phyloP scores from a whole-genome alignment of 2,113 vertebrate species.

The Dromas ardeola region DNA sequence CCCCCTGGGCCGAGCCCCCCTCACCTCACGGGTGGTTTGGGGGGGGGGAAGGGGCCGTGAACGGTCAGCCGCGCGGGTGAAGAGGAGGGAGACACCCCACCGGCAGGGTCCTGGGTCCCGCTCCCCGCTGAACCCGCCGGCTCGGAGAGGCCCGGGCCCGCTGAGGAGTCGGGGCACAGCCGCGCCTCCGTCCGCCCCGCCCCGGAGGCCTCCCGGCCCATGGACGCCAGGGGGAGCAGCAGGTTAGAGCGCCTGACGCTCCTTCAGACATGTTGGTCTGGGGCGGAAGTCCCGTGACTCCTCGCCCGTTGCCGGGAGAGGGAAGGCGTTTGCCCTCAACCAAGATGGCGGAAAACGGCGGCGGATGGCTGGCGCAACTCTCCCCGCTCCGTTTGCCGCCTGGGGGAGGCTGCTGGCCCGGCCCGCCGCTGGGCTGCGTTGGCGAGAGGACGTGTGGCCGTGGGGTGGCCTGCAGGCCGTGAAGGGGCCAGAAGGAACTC shows the following conservation, averaged over 20 bases:
- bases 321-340: neutral
- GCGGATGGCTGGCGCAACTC: accelerated
- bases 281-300: neutral
- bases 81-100: no score
- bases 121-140: constrained; percentile 63
- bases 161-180: constrained; percentile 75
- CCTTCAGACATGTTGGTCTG: neutral
- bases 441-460: accelerated
- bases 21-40: neutral
- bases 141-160: constrained; percentile 67
- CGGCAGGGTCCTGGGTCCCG: neutral
- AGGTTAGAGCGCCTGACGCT: neutral
- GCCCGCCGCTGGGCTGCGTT: accelerated
- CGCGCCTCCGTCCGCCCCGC: neutral
- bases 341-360: neutral
- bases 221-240: accelerated
- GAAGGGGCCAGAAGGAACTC: neutral
- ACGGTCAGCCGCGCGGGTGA: no score
- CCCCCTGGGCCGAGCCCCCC: neutral
- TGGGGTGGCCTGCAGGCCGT: accelerated
- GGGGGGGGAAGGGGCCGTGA: no score
- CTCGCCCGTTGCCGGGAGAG: accelerated
- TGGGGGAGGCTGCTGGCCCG: accelerated
- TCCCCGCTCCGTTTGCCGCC: no score
- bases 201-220: neutral